Percentiles rank a stretch among this genome's conserved stretches.
phyloP scores from a whole-genome alignment of 2,113 vertebrate genomes.

The Electrona antarctica region DNA sequence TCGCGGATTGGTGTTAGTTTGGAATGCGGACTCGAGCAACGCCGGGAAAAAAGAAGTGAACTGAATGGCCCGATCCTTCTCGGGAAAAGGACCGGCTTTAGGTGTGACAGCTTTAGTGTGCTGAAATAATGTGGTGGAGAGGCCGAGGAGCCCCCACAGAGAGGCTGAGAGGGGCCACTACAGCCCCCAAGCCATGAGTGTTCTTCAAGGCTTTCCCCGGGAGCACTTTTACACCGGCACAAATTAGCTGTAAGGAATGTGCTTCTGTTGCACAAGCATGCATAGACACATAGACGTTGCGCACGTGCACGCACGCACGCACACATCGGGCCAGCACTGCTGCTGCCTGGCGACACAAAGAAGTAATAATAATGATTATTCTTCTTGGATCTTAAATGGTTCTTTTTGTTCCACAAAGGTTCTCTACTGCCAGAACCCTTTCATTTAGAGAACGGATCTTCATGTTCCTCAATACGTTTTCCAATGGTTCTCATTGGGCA shows the following conservation, averaged over 20 bases:
- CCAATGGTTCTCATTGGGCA: too few species aligned
- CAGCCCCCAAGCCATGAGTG: constrained; percentile 61
- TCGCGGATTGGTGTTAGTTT: constrained; percentile 26
- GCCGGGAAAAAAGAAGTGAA: constrained; percentile 17
- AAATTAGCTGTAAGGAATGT: constrained; percentile 64
- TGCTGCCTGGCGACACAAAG: too few species aligned
- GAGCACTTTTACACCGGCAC: constrained; percentile 69
- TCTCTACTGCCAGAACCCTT: too few species aligned
- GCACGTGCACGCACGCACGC: neutral
- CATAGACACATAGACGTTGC: constrained; percentile 6
- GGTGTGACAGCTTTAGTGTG: constrained; percentile 59
- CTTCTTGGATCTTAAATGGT: too few species aligned
- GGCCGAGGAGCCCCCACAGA: constrained; percentile 61
- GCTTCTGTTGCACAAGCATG: constrained; percentile 18
- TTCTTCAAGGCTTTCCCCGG: constrained; percentile 68
- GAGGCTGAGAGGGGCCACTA: constrained; percentile 67
- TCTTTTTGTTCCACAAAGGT: too few species aligned
- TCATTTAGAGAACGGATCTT: too few species aligned
- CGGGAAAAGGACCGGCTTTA: constrained; percentile 34
- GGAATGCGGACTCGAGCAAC: constrained; percentile 11
- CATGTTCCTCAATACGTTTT: too few species aligned
- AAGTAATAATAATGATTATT: too few species aligned
- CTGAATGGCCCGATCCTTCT: constrained; percentile 36
- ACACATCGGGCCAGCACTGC: constrained; percentile 6
- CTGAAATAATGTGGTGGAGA: constrained; percentile 56